Percentiles rank a stretch among this genome's conserved stretches.
phyloP scores from a whole-genome alignment of 2,113 vertebrate species.

The pig (Sus scrofa) region DNA sequence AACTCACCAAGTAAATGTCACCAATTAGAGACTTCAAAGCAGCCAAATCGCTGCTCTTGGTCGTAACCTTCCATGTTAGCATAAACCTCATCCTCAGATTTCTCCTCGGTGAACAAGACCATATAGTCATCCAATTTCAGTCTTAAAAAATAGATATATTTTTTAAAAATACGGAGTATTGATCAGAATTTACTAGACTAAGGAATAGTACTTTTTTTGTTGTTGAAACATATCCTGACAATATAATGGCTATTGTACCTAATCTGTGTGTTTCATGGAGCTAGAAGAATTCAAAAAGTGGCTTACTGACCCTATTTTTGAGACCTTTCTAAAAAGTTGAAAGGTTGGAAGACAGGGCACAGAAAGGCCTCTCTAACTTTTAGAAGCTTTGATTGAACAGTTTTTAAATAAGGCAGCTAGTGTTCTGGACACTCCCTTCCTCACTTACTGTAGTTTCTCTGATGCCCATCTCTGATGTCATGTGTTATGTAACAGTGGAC shows the following conservation, averaged over 20 bases:
- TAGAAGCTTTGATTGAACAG: conserved; percentile 10
- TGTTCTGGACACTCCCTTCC: not conserved
- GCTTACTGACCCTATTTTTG: not conserved
- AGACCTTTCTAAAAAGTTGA: not conserved
- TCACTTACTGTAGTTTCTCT: not conserved
- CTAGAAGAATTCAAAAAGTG: conserved; percentile 4
- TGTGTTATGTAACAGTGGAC: not conserved
- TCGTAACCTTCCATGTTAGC: not conserved
- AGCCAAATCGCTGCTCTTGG: not conserved
- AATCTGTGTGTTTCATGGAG: conserved; percentile 42
- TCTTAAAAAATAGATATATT: not conserved
- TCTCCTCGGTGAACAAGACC: not conserved
- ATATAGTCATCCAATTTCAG: not conserved
- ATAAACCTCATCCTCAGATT: conserved; percentile 44
- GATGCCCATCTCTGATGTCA: not conserved
- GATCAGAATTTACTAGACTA: not conserved
- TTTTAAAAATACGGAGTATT: not conserved
- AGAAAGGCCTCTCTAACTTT: not conserved
- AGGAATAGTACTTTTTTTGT: not conserved
- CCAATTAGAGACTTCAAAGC: conserved; percentile 34
- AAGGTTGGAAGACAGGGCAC: conserved; percentile 20
- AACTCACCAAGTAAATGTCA: conserved; percentile 43
- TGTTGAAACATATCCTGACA: not conserved
- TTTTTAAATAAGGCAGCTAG: conserved; percentile 28
- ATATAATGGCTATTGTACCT: not conserved